Base-by-base conservation (phyloP, 2,113 vertebrate genomes). In the Campylomormyrus numenius region DNA sequence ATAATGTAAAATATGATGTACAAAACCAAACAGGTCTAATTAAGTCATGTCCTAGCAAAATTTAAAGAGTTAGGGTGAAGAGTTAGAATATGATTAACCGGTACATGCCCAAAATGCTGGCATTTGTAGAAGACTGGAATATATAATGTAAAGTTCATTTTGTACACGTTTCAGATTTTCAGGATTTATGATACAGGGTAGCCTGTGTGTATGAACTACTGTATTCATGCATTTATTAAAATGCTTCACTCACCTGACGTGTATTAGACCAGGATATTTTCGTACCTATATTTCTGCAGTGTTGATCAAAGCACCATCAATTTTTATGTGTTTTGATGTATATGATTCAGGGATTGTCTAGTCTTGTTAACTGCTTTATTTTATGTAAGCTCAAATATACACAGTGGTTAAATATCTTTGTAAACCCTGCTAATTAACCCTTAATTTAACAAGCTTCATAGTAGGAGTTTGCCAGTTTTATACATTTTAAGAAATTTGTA, bases 181-280 rank as follows among this genome's bases (percentile, higher is more conserved):
- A 85, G 83, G 45, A 48, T 85, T 45, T 48, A 85, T 13, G 45
- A 85, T 48, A 48, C 45, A 45, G 45, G 45, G n/a, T 85, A 85
- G 46, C 27, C 50, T 15, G 15, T 27, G 31, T 31, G 27, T 35
- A 95, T 96, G 94, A 97, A 96, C 94, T 95, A 85, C 90, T 95
- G 93, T 94, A 91, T 90, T 56, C 56, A 90, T 15, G 58, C 27
- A 27, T 87, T 66, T 92, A 90, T 56, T 89, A 15, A 46, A 88
- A 90, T 87, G 83, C 88, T 87, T 93, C 92, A 93, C 21, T 21
- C 91, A 88, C 84, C 42, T 91, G 92, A 93, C 95, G 94, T 96
- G 93, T 92, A 93, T 95, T 96, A 95, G 93, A 95, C 95, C 93
- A 95, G 89, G 87, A 50, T 92, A 94, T 91, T 80, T 93, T 88